A percentile compares a stretch with the other conserved stretches of the same genome.
Evolutionary conservation across 1,140 invertebrate genomes (phyloP).

Genomic region (Drosophila pectinifera): DNA sequence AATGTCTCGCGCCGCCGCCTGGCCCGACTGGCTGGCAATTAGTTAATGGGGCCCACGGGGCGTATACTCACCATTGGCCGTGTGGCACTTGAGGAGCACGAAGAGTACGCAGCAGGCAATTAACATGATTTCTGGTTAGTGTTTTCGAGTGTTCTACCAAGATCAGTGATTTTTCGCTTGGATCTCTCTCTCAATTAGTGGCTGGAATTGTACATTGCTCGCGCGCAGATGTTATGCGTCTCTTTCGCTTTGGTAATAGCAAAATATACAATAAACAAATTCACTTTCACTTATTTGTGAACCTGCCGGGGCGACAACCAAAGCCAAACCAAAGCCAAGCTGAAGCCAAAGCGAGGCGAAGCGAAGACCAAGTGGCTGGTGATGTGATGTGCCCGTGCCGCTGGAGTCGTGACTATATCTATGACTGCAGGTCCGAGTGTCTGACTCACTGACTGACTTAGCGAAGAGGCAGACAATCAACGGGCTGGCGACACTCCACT

Average conservation of each 20-base stretch:
- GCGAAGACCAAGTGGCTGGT: conserved; percentile 13
- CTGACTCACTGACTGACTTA: conserved; percentile 76
- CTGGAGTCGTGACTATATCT: conserved; percentile 49
- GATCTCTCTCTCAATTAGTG: neutral
- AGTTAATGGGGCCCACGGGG: conserved; percentile 52
- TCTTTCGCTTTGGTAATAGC: conserved; percentile 76
- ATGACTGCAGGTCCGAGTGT: conserved; percentile 27
- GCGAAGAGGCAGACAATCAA: conserved; percentile 25
- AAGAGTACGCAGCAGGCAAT: conserved; percentile 26
- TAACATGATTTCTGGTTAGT: conserved; percentile 11
- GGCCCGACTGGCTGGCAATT: conserved; percentile 26
- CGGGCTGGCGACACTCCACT: neutral
- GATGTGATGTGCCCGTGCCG: conserved; percentile 13
- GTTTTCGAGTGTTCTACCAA: neutral
- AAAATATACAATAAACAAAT: conserved; percentile 81
- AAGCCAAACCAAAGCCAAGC: conserved; percentile 6
- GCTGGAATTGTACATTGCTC: conserved; percentile 19
- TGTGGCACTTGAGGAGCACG: conserved; percentile 18
- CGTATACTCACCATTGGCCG: conserved; percentile 37
- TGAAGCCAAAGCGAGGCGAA: conserved; percentile 6
- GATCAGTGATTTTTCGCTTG: neutral
- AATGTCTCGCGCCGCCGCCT: conserved; percentile 31
- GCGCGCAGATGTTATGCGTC: conserved; percentile 55
- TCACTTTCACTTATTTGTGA: conserved; percentile 83
- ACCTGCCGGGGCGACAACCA: conserved; percentile 53